A percentile compares a stretch with the other conserved stretches of the same genome.
Conservation (phyloP, 2,113 vertebrate species). For the Apodemus sylvaticus region DNA sequence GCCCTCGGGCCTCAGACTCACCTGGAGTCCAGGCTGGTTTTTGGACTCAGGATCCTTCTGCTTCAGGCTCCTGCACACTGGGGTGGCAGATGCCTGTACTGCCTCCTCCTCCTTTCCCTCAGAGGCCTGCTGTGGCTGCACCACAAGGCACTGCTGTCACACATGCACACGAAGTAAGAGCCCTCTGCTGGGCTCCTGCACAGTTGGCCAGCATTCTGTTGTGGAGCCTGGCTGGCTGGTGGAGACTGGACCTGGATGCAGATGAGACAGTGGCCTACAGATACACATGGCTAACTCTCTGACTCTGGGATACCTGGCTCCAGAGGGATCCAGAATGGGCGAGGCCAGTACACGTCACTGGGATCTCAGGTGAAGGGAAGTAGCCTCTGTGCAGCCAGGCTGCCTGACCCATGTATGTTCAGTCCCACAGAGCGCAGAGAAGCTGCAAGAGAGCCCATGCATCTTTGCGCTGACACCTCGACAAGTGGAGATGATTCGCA, state of each 20-base stretch:
- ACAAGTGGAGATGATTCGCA: slow-evolving; percentile 97
- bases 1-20: neutral
- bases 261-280: too few relatives aligned
- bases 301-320: neutral
- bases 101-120: neutral
- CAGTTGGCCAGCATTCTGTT: neutral
- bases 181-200: neutral
- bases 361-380: neutral
- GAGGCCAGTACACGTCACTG: neutral
- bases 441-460: slow-evolving; percentile 97
- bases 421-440: slow-evolving; percentile 97
- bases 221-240: neutral
- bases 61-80: neutral
- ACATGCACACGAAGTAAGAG: neutral
- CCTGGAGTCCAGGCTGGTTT: neutral
- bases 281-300: neutral
- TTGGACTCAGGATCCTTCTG: neutral
- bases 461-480: slow-evolving; percentile 94
- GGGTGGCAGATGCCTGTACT: neutral
- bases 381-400: neutral
- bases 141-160: neutral
- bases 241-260: neutral
- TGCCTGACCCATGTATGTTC: slow-evolving; percentile 40
- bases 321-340: neutral
- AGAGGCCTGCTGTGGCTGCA: too few relatives aligned